Evolutionary conservation across 2,888 invertebrate species (phyloP), one percentile per base, ranked within the genome.

Genomic region (Coremacera marginata): DNA sequence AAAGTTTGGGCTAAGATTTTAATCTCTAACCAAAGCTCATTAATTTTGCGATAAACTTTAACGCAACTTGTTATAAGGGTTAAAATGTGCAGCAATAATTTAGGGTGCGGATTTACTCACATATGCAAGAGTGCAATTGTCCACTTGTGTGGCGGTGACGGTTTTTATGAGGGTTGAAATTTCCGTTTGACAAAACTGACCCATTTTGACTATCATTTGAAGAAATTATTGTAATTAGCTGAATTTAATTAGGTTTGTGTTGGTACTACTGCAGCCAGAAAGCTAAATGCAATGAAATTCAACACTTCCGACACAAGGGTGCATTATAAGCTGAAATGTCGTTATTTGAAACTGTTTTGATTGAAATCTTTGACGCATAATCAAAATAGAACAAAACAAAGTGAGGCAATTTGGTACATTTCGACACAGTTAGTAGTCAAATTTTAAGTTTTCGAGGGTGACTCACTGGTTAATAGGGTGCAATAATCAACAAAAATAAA

Each of bases 331-430:
- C 11, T 5, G 3, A 65, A 34, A 5, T 63, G 37, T 63, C n/a
- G 37, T 37, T 57, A 71, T 71, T 57, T 60, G 71, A 71, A 25
- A 71, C 71, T 55, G 9, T 71, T 71, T 55, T 70, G 52, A 71
- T 60, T 57, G 44, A 71, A 71, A 34, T 71, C 55, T 71, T 34
- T 51, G 68, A 14, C 3, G 57, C 22, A 60, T 25, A 22, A 25
- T 25, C 19, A 60, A 22, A 22, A 60, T 25, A 60, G 8, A 25
- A 22, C 57, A n/a, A n/a, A 22, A 60, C 7, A 27, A 60, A 25
- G 57, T 3, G 55, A 55, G 55, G 19, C 3, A 14, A 9, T 19
- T 22, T 25, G 57, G 57, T 60, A 4, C 22, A 60, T 25, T 25
- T 60, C 27, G 25, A 19, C 57, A 19, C 8, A 60, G 7, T 60